Base-by-base conservation (phyloP, 2,797 vertebrate genomes). In the Tapera naevia region DNA sequence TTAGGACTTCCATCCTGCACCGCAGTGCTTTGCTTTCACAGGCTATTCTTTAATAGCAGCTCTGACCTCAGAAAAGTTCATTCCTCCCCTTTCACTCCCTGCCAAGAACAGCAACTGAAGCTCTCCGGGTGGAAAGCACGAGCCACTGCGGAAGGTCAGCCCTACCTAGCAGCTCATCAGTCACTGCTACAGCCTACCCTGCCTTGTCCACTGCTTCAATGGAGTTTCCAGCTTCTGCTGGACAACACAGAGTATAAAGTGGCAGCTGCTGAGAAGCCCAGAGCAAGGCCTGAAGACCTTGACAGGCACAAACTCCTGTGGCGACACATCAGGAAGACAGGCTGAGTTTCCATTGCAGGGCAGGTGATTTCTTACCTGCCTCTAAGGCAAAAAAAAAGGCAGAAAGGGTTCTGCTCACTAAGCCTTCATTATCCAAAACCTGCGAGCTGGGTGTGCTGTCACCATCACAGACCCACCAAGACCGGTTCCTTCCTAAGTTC, bases 281-380 rank as follows among this genome's bases (percentile, higher is more conserved):
- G 39, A 76, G 22, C 0, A 5, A 56, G 27, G 23, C 32, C 9
- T 24, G 11, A 56, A 87, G 45, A 32, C 48, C 18, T 41, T 5
- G 7, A 5, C 0, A 7, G 39, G 15, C 17, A 35, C 32, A 45
- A 35, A 48, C 11, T 46, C 1, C 0, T 2, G 22, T 7, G 23
- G 9, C 64, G 17, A 56, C 0, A 0, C 33, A 7, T 2, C 3
- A 15, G 58, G 17, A 64, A 13, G 13, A 11, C 1, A 3, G 74
- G 30, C 3, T 4, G 39, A 33, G 39, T 22, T 65, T 32, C n/a
- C 9, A 5, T 1, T 12, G 39, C 45, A 11, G 13, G 33, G 45
- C 54, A 41, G 64, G 41, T 8, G 37, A 69, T 33, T 91, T 65
- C 46, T 78, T 33, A 41, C 32, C 21, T 50, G 60, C 11, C 32